Conservation (phyloP, 2,797 vertebrate species). For the Heliangelus exortis region DNA sequence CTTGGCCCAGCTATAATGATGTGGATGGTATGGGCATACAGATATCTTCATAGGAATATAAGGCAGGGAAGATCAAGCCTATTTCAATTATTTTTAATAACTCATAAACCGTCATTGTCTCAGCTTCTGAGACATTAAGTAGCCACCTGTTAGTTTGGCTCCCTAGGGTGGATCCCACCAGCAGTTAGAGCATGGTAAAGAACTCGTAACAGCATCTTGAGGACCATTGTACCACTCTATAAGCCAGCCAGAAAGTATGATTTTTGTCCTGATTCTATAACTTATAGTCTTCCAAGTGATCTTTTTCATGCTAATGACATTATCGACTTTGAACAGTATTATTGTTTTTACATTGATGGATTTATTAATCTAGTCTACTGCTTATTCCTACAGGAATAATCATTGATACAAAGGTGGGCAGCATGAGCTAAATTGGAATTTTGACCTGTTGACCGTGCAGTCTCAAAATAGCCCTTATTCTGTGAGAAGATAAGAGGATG, state of each 20-base stretch:
- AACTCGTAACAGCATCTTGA: neutral
- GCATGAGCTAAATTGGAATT: neutral
- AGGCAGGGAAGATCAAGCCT: neutral
- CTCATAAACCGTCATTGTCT: neutral
- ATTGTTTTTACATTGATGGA: neutral
- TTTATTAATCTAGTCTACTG: neutral
- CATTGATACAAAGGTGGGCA: neutral
- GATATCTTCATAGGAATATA: neutral
- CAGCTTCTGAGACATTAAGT: neutral
- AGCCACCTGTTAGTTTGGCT: neutral
- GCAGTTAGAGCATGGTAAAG: neutral
- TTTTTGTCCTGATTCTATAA: neutral
- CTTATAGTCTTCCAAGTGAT: neutral
- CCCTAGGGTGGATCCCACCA: accelerated
- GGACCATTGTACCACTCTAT: neutral
- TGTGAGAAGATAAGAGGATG: neutral
- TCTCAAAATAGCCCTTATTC: neutral
- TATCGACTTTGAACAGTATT: neutral
- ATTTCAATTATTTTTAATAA: neutral
- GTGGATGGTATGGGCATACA: accelerated
- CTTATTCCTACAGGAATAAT: neutral
- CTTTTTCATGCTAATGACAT: neutral
- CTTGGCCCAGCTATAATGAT: neutral
- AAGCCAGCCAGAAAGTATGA: neutral
- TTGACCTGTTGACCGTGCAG: neutral